A percentile compares a stretch with the other conserved stretches of the same genome.
phyloP scores from a whole-genome alignment of 2,113 vertebrate species.

The Triplophysa rosa region DNA sequence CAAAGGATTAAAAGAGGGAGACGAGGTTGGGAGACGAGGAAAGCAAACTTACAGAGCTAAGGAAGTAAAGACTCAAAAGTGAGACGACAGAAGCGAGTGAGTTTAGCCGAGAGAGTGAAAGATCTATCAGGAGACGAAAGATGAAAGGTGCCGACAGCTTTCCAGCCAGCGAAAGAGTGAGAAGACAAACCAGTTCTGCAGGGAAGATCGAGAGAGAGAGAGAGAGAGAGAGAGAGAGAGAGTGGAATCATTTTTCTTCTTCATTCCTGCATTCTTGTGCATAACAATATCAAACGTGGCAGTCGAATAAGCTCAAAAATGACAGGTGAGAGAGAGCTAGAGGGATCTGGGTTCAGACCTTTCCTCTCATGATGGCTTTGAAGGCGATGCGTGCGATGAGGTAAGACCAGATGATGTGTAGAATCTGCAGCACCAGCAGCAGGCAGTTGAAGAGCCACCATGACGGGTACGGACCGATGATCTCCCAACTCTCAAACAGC shows the following conservation, averaged over 20 bases:
- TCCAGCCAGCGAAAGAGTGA: conserved; percentile 65
- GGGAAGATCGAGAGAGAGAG: conserved; percentile 42
- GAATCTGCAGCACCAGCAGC: conserved; percentile 83
- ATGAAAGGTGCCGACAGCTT: conserved; percentile 63
- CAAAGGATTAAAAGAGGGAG: background rate
- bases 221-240: background rate
- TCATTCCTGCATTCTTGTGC: no score
- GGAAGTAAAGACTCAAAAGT: conserved; percentile 55
- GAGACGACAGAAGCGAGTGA: conserved; percentile 51
- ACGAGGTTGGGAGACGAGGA: conserved; percentile 39
- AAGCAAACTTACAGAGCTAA: conserved; percentile 71
- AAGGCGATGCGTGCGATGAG: conserved; percentile 88
- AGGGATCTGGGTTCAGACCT: conserved; percentile 72
- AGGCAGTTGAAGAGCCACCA: conserved; percentile 96
- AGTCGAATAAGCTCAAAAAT: no score
- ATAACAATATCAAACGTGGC: no score
- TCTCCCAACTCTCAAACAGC: conserved; percentile 93
- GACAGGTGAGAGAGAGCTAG: background rate
- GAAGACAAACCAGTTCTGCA: conserved; percentile 67
- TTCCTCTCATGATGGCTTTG: conserved; percentile 87
- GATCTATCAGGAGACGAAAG: conserved; percentile 66
- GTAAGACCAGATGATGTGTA: conserved; percentile 95
- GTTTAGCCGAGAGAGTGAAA: conserved; percentile 58
- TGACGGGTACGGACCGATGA: conserved; percentile 89
- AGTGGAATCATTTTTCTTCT: background rate